Evolutionary conservation across 2,888 invertebrate genomes (phyloP).

Genomic region (Eurytoma californica): DNA sequence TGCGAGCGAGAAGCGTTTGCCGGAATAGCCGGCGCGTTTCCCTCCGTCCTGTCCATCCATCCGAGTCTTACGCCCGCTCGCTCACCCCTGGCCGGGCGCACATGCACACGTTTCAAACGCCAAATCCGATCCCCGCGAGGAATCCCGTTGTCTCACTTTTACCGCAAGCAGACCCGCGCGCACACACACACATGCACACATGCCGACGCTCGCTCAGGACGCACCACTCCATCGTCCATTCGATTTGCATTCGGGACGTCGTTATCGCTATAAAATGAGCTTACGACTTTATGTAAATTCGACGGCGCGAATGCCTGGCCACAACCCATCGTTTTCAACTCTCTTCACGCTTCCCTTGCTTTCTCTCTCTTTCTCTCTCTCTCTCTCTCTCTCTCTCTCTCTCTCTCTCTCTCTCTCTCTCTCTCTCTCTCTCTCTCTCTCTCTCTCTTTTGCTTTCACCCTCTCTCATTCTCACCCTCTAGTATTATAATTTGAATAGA

Average conservation of each 20-base stretch:
- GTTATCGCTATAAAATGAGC: slow-evolving; percentile 41
- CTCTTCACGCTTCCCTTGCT: background rate
- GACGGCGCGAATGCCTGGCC: background rate
- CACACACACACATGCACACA: background rate
- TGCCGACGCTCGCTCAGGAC: background rate
- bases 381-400: background rate
- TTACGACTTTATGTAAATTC: slow-evolving; percentile 42
- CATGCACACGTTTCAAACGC: background rate
- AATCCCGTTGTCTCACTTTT: slow-evolving; percentile 13
- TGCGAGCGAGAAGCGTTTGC: no score
- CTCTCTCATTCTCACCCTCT: background rate
- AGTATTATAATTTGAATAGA: slow-evolving; percentile 25
- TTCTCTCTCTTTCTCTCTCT: slow-evolving; percentile 8
- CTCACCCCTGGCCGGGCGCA: background rate
- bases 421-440: background rate
- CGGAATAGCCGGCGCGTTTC: background rate
- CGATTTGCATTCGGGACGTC: slow-evolving; percentile 40
- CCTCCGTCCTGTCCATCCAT: slow-evolving; percentile 22
- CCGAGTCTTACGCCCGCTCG: background rate
- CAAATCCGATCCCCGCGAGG: background rate
- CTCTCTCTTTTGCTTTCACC: slow-evolving; percentile 7
- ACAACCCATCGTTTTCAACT: slow-evolving; percentile 4
- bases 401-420: background rate
- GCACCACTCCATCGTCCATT: slow-evolving; percentile 4
- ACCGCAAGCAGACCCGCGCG: background rate